Evolutionary conservation across 2,888 invertebrate species (phyloP).

Genomic region (Eurytoma adleriae): DNA sequence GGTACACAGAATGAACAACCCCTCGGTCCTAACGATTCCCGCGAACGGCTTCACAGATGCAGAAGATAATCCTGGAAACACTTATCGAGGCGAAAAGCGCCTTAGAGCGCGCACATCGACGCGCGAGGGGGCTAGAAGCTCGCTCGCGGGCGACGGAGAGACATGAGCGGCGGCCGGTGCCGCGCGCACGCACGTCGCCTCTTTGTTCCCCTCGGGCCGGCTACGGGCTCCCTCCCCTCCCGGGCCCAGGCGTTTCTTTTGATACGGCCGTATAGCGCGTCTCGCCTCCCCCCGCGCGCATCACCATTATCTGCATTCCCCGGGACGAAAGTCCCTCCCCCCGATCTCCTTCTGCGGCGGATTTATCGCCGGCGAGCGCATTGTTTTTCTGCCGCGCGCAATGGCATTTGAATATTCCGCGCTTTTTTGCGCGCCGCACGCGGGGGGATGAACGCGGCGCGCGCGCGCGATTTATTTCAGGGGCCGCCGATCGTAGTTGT

Average conservation of each 20-base stretch:
- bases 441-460: neutral
- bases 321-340: slow-evolving; percentile 30
- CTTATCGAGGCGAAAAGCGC: too few relatives aligned
- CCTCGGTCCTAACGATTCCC: too few relatives aligned
- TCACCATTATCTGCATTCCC: slow-evolving; percentile 57
- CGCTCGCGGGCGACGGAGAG: slow-evolving; percentile 21
- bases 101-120: too few relatives aligned
- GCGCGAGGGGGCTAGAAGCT: neutral
- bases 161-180: slow-evolving; percentile 10
- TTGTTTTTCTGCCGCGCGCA: slow-evolving; percentile 40
- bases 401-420: slow-evolving; percentile 32
- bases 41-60: too few relatives aligned
- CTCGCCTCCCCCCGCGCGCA: slow-evolving; percentile 22
- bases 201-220: slow-evolving; percentile 45
- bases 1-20: too few relatives aligned
- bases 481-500: neutral
- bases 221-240: neutral
- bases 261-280: slow-evolving; percentile 28
- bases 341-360: slow-evolving; percentile 39
- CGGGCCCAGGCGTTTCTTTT: slow-evolving; percentile 12
- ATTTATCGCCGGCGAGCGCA: slow-evolving; percentile 38
- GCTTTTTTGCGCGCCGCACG: neutral
- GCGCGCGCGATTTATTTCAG: neutral
- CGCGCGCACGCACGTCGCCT: slow-evolving; percentile 51
- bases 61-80: too few relatives aligned